Percentiles rank a stretch among this genome's conserved stretches.
Evolutionary conservation across 1,140 invertebrate species (phyloP).

Genomic region (Drosophila kepulauana): DNA sequence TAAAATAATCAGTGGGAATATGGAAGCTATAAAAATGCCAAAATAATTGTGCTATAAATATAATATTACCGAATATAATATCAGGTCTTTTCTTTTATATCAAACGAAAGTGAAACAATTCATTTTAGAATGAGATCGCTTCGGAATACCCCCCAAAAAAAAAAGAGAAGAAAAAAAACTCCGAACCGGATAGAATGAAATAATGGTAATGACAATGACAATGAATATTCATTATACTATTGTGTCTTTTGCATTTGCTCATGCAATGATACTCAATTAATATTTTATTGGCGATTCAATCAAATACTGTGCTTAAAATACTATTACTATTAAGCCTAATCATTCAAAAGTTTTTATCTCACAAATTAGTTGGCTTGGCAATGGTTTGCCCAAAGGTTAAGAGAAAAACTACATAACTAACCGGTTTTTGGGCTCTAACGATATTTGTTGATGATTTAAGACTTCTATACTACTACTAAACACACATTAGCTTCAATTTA

Average conservation of each 20-base stretch:
- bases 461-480: slow-evolving; percentile 28
- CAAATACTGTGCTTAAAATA: slow-evolving; percentile 1
- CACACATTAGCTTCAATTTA: slow-evolving; percentile 55
- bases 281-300: background rate
- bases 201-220: background rate
- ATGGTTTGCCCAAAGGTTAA: slow-evolving; percentile 34
- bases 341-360: background rate
- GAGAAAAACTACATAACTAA: slow-evolving; percentile 50
- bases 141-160: background rate
- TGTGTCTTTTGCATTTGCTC: slow-evolving; percentile 26
- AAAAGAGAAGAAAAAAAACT: background rate
- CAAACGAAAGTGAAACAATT: background rate
- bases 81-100: background rate
- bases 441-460: slow-evolving; percentile 35
- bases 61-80: background rate
- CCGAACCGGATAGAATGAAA: background rate
- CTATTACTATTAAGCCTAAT: background rate
- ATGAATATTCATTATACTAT: slow-evolving; percentile 1
- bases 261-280: slow-evolving; percentile 59
- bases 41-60: background rate
- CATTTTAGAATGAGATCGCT: background rate
- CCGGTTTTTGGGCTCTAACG: slow-evolving; percentile 54
- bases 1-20: slow-evolving; percentile 87
- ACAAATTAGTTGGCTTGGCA: slow-evolving; percentile 26
- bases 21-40: slow-evolving; percentile 78